Percentiles rank a stretch among this genome's conserved stretches.
Conservation (phyloP, 2,888 invertebrate genomes). For the Didymodactylos carnosus region DNA sequence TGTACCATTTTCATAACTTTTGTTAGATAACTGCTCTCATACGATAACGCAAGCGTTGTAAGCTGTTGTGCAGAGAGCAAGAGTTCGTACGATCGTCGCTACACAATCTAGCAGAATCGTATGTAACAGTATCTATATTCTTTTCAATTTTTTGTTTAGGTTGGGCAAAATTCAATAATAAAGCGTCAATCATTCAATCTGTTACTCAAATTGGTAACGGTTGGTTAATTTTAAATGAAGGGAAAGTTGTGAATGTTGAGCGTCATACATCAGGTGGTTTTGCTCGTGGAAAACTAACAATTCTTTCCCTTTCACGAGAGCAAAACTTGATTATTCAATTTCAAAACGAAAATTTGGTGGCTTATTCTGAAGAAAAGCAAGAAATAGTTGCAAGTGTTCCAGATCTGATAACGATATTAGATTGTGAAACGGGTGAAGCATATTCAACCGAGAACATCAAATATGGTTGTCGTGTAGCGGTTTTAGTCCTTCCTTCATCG, state of each 20-base stretch:
- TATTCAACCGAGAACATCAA: conserved; percentile 24
- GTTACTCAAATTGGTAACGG: not conserved
- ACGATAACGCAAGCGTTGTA: conserved; percentile 18
- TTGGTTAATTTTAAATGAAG: not conserved
- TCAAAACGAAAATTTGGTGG: conserved; percentile 28
- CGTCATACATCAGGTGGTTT: conserved; percentile 24
- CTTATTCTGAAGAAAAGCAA: conserved; percentile 5
- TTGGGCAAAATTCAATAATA: not conserved
- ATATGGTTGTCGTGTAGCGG: conserved; percentile 24
- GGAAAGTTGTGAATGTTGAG: conserved; percentile 19
- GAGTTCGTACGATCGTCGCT: too few relatives aligned
- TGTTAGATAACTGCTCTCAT: conserved; percentile 9
- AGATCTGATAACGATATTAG: conserved; percentile 24
- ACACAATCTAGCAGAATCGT: too few relatives aligned
- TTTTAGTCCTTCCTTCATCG: conserved; percentile 21
- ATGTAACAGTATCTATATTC: too few relatives aligned
- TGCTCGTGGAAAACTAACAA: conserved; percentile 19
- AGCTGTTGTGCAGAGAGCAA: too few relatives aligned
- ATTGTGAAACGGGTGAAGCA: conserved; percentile 24
- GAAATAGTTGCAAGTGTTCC: conserved; percentile 21
- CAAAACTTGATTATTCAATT: conserved; percentile 21
- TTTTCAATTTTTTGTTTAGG: too few relatives aligned
- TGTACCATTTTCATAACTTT: not conserved
- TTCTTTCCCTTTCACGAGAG: conserved; percentile 19
- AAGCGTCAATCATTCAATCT: not conserved